These are phyloP conservation scores for Girardinichthys multiradiatus DNA, from an alignment of 2,113 vertebrate genomes.

Conservation along the genomic window DNA sequence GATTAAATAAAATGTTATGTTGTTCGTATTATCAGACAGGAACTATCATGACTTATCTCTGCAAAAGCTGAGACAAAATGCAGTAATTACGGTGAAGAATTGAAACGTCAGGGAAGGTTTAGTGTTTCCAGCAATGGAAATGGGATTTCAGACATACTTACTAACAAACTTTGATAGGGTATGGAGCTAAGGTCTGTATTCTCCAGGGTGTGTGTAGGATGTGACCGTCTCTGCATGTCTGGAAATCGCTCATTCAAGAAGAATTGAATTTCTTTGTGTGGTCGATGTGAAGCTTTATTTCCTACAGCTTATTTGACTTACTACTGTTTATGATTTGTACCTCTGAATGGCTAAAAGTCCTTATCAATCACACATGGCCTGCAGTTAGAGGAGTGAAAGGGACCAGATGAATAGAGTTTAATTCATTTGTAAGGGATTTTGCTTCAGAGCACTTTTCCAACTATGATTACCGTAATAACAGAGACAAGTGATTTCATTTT, in stretches of 20 bases:
- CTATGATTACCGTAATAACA: constrained; percentile 63
- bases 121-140: constrained; percentile 55
- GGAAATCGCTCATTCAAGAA: not conserved
- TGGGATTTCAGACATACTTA: constrained; percentile 49
- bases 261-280: not conserved
- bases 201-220: not conserved
- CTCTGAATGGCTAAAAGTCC: constrained; percentile 13
- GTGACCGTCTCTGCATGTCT: not conserved
- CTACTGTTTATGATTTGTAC: not conserved
- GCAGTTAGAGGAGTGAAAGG: not conserved
- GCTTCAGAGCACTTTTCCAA: constrained; percentile 55
- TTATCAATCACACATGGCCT: constrained; percentile 19
- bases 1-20: constrained; percentile 47
- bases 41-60: constrained; percentile 56
- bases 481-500: constrained; percentile 51
- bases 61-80: constrained; percentile 49
- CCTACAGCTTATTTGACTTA: not conserved
- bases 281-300: constrained; percentile 5
- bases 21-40: constrained; percentile 43
- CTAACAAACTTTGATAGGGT: constrained; percentile 25
- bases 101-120: constrained; percentile 70
- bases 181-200: constrained; percentile 29
- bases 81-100: constrained; percentile 64
- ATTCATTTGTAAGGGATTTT: constrained; percentile 62
- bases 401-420: constrained; percentile 20